A percentile compares a stretch with the other conserved stretches of the same genome.
These are phyloP conservation scores for Neogale vison DNA, from an alignment of 2,113 vertebrate genomes.

Conservation along the genomic window DNA sequence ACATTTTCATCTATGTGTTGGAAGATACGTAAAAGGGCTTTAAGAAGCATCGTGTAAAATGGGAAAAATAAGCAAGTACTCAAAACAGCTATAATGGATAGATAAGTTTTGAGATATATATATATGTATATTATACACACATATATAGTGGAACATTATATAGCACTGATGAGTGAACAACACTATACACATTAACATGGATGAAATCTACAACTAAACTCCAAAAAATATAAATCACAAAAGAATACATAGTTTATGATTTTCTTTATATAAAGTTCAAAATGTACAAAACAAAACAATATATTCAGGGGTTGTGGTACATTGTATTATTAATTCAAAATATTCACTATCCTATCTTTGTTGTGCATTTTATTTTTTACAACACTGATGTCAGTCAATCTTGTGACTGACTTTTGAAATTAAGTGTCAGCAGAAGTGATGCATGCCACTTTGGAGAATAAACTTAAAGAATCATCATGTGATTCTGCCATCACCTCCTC, in stretches of 20 bases:
- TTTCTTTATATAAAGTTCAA: slow-evolving; percentile 20
- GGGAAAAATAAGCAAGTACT: background rate
- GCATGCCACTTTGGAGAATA: background rate
- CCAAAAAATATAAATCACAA: background rate
- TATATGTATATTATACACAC: background rate
- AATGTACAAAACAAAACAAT: background rate
- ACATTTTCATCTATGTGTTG: background rate
- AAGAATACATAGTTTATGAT: background rate
- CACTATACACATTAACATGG: background rate
- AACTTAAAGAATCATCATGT: background rate
- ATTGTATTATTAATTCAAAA: background rate
- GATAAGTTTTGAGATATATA: background rate
- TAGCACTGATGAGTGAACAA: background rate
- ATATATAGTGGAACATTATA: background rate
- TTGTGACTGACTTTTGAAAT: background rate
- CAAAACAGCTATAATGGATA: background rate
- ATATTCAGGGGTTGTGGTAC: background rate
- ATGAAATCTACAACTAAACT: background rate
- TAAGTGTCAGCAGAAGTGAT: background rate
- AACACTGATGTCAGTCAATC: background rate
- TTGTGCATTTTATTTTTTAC: background rate
- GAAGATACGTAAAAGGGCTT: background rate
- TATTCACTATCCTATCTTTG: background rate
- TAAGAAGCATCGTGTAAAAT: background rate
- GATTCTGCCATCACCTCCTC: background rate